phyloP scores from a whole-genome alignment of 2,888 invertebrate species.

The Tinea trinotella region DNA sequence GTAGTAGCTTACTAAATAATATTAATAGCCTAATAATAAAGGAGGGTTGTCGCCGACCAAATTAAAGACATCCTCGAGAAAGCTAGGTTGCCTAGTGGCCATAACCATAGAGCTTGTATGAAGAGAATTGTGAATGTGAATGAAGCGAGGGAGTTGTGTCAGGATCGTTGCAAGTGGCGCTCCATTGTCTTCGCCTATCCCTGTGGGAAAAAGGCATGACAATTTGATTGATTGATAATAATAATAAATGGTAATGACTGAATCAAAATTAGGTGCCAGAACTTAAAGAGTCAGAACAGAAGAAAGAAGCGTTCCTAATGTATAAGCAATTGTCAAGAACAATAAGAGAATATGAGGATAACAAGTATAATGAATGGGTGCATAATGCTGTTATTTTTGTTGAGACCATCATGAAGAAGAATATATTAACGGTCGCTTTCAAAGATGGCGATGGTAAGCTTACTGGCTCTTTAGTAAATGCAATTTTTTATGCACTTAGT shows the following conservation, averaged over 20 bases:
- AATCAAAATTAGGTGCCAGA: conserved; percentile 70
- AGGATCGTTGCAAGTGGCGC: too few relatives aligned
- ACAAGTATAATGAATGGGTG: conserved; percentile 80
- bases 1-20: too few relatives aligned
- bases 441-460: conserved; percentile 44
- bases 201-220: too few relatives aligned
- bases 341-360: conserved; percentile 82
- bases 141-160: too few relatives aligned
- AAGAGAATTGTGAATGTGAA: too few relatives aligned
- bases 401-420: conserved; percentile 78
- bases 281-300: conserved; percentile 80
- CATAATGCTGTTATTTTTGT: conserved; percentile 75
- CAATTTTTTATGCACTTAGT: not conserved
- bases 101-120: too few relatives aligned
- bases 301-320: conserved; percentile 82
- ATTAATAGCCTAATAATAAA: too few relatives aligned
- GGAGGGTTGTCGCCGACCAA: too few relatives aligned
- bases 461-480: not conserved
- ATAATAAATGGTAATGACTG: not conserved
- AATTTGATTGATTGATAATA: not conserved
- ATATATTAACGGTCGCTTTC: conserved; percentile 74
- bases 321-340: conserved; percentile 83
- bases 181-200: too few relatives aligned
- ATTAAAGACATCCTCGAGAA: too few relatives aligned
- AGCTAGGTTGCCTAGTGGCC: too few relatives aligned